Base-by-base conservation (phyloP, 35 echinoderm and acorn worm species). In the Anneissia japonica region DNA sequence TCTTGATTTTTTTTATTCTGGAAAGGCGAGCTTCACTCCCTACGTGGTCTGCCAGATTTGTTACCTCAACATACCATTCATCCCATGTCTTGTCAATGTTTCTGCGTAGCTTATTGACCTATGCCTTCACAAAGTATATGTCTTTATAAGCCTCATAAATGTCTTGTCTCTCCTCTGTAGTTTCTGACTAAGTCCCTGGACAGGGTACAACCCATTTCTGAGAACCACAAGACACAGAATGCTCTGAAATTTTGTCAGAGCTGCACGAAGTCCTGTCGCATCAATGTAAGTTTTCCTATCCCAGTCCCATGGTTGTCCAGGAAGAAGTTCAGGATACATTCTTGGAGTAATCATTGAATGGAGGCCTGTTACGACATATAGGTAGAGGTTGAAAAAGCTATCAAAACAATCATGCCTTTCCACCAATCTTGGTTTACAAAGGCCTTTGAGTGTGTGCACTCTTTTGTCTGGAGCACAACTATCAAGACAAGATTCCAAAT, bases 351-450 rank as follows among this genome's bases (percentile, higher is more conserved):
- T 32, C 40, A 90, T 90, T 30, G 82, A 35, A 30, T 84, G 39
- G 33, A 88, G 38, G 46, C 80, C 74, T 21, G 32, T 73, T 39
- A 46, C 6, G 10, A 89, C 14, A 73, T 74, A 83, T 74, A 45
- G 36, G 34, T 51, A 89, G 33, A 89, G 32, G 30, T 74, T 32
- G 34, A 37, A 34, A 56, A 83, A 73, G 26, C 26, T 83, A 36
- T 89, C 87, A 39, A 74, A 81, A 73, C 87, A 89, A 37, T 38
- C 55, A 37, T 83, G 87, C 6, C 88, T 19, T 74, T 90, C 88
- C 35, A 84, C 74, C 81, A 81, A 90, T 77, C 81, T 76, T 37
- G 88, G 84, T 43, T 90, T 90, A 77, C 88, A 90, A 14, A 90
- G 43, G 21, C 88, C 88, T 32, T 77, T 77, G 4, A 90, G 72